Evolutionary conservation across 2,888 invertebrate genomes (phyloP).

Genomic region (Aphodius granarius): DNA sequence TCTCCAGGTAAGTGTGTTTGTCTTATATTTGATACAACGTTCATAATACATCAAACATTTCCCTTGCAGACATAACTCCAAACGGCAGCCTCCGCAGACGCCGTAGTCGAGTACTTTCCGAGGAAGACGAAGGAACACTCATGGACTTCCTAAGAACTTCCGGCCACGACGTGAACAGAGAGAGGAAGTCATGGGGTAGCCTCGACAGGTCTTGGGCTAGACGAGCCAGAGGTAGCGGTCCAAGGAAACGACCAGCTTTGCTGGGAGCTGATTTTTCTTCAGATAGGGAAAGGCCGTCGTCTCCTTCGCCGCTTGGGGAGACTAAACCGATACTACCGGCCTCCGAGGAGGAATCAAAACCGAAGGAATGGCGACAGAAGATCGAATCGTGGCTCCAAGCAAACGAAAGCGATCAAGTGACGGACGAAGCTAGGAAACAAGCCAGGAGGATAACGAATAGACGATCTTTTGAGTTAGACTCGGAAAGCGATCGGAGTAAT

Average conservation of each 20-base stretch:
- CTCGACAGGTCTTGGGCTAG: conserved; percentile 89
- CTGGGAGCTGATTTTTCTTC: conserved; percentile 71
- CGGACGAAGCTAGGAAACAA: conserved; percentile 68
- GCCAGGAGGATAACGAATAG: conserved; percentile 66
- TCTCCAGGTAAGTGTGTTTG: conserved; percentile 55
- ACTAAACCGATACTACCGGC: conserved; percentile 58
- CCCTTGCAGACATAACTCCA: conserved; percentile 76
- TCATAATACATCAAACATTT: background rate
- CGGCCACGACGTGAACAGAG: conserved; percentile 73
- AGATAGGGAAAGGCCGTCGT: conserved; percentile 73
- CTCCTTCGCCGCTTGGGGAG: conserved; percentile 66
- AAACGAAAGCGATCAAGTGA: conserved; percentile 78
- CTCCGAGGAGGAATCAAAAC: conserved; percentile 59
- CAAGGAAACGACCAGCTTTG: conserved; percentile 78
- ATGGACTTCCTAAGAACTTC: conserved; percentile 83
- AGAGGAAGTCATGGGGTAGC: conserved; percentile 83
- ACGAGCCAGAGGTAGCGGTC: conserved; percentile 70
- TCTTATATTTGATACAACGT: background rate
- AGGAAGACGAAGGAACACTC: conserved; percentile 82
- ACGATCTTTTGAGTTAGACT: conserved; percentile 82
- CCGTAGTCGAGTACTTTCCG: conserved; percentile 78
- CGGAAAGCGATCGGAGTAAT: conserved; percentile 77
- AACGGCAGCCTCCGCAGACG: conserved; percentile 84
- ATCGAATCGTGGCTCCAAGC: conserved; percentile 91
- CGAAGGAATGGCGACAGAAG: conserved; percentile 84